Evolutionary conservation across 2,888 invertebrate genomes (phyloP).

Genomic region (Hydrotaea diabolus): DNA sequence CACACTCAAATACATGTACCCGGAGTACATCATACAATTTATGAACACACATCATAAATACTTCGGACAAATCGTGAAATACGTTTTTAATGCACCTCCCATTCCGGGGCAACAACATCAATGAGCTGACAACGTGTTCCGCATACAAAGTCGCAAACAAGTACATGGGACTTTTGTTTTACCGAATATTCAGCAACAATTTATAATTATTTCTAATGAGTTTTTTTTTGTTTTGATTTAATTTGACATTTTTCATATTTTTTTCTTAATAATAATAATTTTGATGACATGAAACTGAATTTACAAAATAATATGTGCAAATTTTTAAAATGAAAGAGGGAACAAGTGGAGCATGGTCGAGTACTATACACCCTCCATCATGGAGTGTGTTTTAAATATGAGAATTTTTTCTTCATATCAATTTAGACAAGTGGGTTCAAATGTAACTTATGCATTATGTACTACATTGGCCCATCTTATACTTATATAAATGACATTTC

Average conservation of each 20-base stretch:
- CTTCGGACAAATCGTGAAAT: constrained; percentile 56
- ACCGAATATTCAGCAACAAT: background rate
- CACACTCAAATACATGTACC: too few relatives aligned
- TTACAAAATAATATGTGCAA: background rate
- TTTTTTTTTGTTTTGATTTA: constrained; percentile 14
- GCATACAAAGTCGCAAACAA: constrained; percentile 60
- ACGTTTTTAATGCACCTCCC: constrained; percentile 57
- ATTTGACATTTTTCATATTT: background rate
- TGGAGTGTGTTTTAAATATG: too few relatives aligned
- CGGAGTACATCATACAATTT: constrained; percentile 60
- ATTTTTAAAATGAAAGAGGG: too few relatives aligned
- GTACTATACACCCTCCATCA: too few relatives aligned
- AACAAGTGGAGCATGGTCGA: too few relatives aligned
- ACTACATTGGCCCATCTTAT: too few relatives aligned
- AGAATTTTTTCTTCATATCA: too few relatives aligned
- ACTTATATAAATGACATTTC: too few relatives aligned
- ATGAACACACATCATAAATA: constrained; percentile 66
- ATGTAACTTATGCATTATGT: too few relatives aligned
- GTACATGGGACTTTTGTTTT: background rate
- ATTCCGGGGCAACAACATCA: background rate
- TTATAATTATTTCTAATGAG: constrained; percentile 56
- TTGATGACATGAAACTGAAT: background rate
- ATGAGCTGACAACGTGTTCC: constrained; percentile 55
- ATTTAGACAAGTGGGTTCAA: too few relatives aligned
- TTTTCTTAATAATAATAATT: constrained; percentile 33